Percentiles rank a stretch among this genome's conserved stretches.
These are phyloP conservation scores for Catotricha subobsoleta DNA, from an alignment of 2,888 invertebrate species.

Conservation along the genomic window DNA sequence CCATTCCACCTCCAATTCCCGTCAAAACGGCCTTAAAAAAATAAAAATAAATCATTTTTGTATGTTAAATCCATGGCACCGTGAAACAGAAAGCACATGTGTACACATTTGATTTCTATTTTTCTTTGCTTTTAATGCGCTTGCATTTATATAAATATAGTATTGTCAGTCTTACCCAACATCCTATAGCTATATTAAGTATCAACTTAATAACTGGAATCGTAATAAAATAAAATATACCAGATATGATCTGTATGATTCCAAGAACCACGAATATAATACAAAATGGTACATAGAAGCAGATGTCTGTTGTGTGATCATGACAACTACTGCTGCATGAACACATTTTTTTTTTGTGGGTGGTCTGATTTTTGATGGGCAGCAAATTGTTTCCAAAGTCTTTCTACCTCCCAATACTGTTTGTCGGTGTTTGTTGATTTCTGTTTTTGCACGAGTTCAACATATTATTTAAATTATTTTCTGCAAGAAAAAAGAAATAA, in stretches of 20 bases:
- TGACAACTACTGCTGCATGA: conserved; percentile 1
- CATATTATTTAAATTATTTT: too few species aligned
- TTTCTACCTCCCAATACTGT: too few species aligned
- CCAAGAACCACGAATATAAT: conserved; percentile 32
- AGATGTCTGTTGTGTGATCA: conserved; percentile 2
- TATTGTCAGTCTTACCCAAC: conserved; percentile 34
- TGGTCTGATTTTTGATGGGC: too few species aligned
- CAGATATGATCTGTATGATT: conserved; percentile 32
- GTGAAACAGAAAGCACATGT: neutral
- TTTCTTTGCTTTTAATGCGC: conserved; percentile 3
- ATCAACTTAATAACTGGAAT: conserved; percentile 32
- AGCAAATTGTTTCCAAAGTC: too few species aligned
- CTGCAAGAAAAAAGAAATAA: too few species aligned
- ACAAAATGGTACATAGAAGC: conserved; percentile 32
- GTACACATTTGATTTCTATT: too few species aligned
- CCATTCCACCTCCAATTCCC: conserved; percentile 31
- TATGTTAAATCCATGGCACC: neutral
- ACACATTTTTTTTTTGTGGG: conserved; percentile 4
- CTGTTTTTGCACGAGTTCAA: too few species aligned
- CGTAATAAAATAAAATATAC: conserved; percentile 33
- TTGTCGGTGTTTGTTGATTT: too few species aligned
- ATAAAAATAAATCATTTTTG: conserved; percentile 9
- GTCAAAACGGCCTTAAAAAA: conserved; percentile 31
- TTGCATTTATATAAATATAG: too few species aligned
- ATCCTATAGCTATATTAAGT: conserved; percentile 33